Conservation (phyloP, 2,797 vertebrate species). For the Sebastes umbrosus region DNA sequence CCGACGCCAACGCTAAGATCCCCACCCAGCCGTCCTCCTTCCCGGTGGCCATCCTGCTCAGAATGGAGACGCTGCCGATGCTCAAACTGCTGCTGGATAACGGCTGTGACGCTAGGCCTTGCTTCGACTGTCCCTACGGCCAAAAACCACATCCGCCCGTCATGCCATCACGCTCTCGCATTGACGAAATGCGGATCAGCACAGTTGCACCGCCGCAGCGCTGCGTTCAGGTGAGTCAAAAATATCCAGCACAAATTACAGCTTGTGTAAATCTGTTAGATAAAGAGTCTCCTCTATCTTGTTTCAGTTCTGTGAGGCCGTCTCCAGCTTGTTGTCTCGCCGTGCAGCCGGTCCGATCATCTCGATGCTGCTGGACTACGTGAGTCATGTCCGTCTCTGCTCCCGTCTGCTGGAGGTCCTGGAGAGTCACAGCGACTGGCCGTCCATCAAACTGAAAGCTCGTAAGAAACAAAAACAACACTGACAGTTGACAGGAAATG, state of each 20-base stretch:
- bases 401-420: conserved; percentile 87
- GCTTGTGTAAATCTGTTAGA: background rate
- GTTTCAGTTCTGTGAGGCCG: conserved; percentile 91
- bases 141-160: conserved; percentile 80
- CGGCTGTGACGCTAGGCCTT: conserved; percentile 85
- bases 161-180: background rate
- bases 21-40: conserved; percentile 87
- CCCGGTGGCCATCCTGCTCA: conserved; percentile 88
- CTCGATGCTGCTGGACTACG: conserved; percentile 89
- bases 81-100: conserved; percentile 90
- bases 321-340: conserved; percentile 80
- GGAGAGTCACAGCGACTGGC: conserved; percentile 87
- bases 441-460: conserved; percentile 86
- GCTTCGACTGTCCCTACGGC: conserved; percentile 87
- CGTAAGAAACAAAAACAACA: conserved; percentile 67
- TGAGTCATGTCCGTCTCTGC: conserved; percentile 88
- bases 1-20: conserved; percentile 86
- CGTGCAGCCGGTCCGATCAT: conserved; percentile 87
- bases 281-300: background rate
- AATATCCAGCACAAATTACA: background rate
- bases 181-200: conserved; percentile 3
- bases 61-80: conserved; percentile 84
- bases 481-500: background rate
- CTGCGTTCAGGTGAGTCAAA: conserved; percentile 16
- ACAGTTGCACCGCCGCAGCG: background rate